These are phyloP conservation scores for Spilarctia lutea DNA, from an alignment of 2,888 invertebrate genomes.

Conservation along the genomic window DNA sequence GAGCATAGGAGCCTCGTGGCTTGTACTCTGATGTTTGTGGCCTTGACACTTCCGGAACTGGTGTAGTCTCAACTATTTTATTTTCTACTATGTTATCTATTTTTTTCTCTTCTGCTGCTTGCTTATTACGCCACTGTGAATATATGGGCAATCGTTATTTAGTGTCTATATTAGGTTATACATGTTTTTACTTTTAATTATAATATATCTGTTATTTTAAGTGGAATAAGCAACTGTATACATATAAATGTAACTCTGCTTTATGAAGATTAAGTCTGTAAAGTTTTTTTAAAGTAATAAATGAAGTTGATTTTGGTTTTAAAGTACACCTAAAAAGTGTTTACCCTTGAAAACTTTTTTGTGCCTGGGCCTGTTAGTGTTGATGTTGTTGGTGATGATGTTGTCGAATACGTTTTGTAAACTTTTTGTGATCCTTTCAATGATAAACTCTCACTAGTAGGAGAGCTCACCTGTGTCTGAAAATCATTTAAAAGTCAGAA, in stretches of 20 bases:
- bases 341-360: conserved; percentile 80
- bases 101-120: conserved; percentile 59
- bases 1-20: conserved; percentile 66
- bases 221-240: neutral
- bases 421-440: conserved; percentile 84
- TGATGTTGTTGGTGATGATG: conserved; percentile 73
- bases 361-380: conserved; percentile 71
- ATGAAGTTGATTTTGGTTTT: conserved; percentile 15
- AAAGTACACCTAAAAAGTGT: conserved; percentile 31
- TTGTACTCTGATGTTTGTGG: conserved; percentile 63
- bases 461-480: conserved; percentile 83
- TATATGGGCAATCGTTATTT: conserved; percentile 12
- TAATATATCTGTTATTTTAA: neutral
- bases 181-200: neutral
- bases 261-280: neutral
- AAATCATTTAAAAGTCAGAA: conserved; percentile 50
- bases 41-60: conserved; percentile 54
- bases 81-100: conserved; percentile 53
- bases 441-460: conserved; percentile 80
- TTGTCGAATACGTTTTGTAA: conserved; percentile 75
- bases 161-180: neutral
- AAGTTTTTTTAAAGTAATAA: neutral
- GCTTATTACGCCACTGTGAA: conserved; percentile 74
- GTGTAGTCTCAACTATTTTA: conserved; percentile 47
- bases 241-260: neutral